phyloP scores from a whole-genome alignment of 1,140 invertebrate species.

The Drosophila ercepeae region DNA sequence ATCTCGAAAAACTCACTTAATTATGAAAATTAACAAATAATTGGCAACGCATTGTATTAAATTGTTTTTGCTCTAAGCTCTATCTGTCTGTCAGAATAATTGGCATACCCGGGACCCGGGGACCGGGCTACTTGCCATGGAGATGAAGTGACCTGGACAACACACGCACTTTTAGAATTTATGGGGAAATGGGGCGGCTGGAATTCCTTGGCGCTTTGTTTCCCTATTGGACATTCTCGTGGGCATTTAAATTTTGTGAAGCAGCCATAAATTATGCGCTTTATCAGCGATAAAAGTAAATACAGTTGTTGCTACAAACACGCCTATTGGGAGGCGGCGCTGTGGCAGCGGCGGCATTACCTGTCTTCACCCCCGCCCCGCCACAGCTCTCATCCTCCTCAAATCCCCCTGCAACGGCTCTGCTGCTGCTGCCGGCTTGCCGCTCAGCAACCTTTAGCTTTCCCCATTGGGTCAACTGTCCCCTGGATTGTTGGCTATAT shows the following conservation, averaged over 20 bases:
- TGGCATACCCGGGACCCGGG: slow-evolving; percentile 36
- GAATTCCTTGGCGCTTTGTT: slow-evolving; percentile 53
- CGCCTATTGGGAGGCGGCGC: slow-evolving; percentile 64
- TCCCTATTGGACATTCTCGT: slow-evolving; percentile 65
- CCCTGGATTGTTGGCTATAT: slow-evolving; percentile 52
- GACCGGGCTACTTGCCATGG: slow-evolving; percentile 5
- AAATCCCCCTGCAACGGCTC: neutral
- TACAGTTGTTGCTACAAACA: slow-evolving; percentile 78
- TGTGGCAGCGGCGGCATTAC: neutral
- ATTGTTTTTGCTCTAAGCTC: slow-evolving; percentile 15
- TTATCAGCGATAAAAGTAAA: slow-evolving; percentile 83
- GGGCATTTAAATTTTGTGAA: slow-evolving; percentile 79
- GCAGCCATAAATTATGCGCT: slow-evolving; percentile 81
- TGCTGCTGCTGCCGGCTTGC: neutral
- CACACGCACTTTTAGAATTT: slow-evolving; percentile 17
- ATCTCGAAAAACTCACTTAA: slow-evolving; percentile 22
- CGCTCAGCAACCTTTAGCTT: slow-evolving; percentile 4
- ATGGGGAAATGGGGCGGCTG: neutral
- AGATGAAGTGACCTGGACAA: slow-evolving; percentile 33
- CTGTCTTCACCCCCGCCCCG: neutral
- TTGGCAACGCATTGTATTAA: slow-evolving; percentile 44
- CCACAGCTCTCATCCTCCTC: neutral
- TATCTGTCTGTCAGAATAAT: slow-evolving; percentile 33
- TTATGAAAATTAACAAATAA: slow-evolving; percentile 55
- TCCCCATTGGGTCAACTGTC: slow-evolving; percentile 56